Base-by-base conservation (phyloP, 2,888 invertebrate species). In the Gerosis bhagava region DNA sequence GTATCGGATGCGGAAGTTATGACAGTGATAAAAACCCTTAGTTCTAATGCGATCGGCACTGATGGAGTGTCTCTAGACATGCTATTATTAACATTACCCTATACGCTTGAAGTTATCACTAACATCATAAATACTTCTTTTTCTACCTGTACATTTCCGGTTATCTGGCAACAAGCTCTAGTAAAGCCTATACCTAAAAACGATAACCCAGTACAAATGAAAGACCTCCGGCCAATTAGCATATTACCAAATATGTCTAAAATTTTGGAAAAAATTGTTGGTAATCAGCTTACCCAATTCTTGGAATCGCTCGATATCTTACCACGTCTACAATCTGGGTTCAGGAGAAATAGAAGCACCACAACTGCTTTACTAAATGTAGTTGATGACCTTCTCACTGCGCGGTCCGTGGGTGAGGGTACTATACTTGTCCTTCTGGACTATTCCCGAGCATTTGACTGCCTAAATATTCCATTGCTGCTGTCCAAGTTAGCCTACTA, bases 321-420 rank as follows among this genome's bases (percentile, higher is more conserved):
- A 1, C 60, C 63, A 4, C 29, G 32, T 0, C 8, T 11, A 0
- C 66, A 70, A 36, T 62, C 63, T 0, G 70, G 60, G 2, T 68
- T 63, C 28, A 46, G 64, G 2, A 50, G 44, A 5, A 40, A 40
- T 5, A 49, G 48, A 15, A 57, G 63, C 19, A 67, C 67, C 0
- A 51, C 59, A 3, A 63, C 67, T 0, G 63, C 64, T 0, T 46
- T 69, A 0, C n/a, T 60, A 0, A 53, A 56, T n/a, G 52, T 69
- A 0, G 16, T 53, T 0, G 61, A 67, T 12, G 56, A 67, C 28
- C 45, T 65, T 0, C 32, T 63, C 4, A 16, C 19, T 0, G 62
- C 53, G 0, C 51, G 51, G 1, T 64, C 71, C 29, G 10, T 13
- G 0, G 53, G 57, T 1, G 36, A 37, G 10, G 37, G 32, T 3